phyloP scores from a whole-genome alignment of 2,888 invertebrate genomes.

The Xanthorhoe spadicearia region DNA sequence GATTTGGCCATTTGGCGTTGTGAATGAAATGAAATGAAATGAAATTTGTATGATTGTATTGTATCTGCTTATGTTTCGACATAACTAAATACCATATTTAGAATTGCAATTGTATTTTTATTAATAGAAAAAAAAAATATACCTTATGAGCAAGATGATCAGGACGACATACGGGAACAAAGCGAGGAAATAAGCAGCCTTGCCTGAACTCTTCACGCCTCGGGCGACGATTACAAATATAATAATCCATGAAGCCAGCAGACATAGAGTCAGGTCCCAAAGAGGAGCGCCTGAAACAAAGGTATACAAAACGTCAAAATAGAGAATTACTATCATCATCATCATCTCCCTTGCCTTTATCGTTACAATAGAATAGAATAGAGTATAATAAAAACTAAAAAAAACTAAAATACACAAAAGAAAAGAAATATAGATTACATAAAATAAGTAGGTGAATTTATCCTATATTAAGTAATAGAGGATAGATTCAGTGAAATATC shows the following conservation, averaged over 20 bases:
- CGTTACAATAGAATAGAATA: no score
- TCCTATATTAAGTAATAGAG: no score
- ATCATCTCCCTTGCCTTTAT: no score
- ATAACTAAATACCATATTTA: neutral
- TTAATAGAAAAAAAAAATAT: constrained; percentile 25
- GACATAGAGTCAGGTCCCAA: constrained; percentile 88
- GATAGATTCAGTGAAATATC: neutral
- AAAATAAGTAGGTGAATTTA: no score
- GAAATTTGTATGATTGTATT: no score
- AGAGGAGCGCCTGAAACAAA: constrained; percentile 80
- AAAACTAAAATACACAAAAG: neutral
- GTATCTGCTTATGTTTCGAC: no score
- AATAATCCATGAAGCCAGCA: constrained; percentile 88
- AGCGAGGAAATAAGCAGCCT: constrained; percentile 94
- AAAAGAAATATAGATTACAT: no score
- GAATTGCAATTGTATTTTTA: neutral
- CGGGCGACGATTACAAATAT: constrained; percentile 88
- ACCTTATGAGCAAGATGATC: constrained; percentile 88
- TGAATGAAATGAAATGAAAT: no score
- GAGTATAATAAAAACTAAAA: no score
- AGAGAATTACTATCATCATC: no score
- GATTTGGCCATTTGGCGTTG: no score
- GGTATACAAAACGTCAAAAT: neutral
- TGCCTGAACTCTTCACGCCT: constrained; percentile 92
- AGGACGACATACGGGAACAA: constrained; percentile 93